Conservation (phyloP, 2,797 vertebrate species). For the Cynopterus sphinx region DNA sequence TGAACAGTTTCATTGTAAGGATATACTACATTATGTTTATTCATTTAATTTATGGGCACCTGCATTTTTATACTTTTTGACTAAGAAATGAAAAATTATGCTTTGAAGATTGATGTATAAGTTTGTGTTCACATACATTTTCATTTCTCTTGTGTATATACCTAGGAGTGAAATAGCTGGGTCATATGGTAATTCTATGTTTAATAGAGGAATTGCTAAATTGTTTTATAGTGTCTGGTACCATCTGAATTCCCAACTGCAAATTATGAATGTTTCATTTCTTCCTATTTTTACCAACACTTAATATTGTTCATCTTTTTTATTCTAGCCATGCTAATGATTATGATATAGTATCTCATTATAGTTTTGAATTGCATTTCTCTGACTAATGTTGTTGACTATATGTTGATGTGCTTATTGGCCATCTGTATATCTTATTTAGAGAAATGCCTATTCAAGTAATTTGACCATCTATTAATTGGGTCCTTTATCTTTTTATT, state of each 20-base stretch:
- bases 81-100: neutral
- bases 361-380: neutral
- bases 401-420: neutral
- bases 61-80: neutral
- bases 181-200: neutral
- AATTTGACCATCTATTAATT: neutral
- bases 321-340: neutral
- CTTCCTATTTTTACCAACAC: neutral
- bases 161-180: neutral
- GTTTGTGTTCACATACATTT: neutral
- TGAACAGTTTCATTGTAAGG: neutral
- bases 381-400: neutral
- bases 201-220: neutral
- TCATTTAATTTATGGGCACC: neutral
- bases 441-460: neutral
- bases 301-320: neutral
- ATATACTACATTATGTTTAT: neutral
- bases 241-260: neutral
- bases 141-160: neutral
- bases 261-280: neutral
- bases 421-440: neutral
- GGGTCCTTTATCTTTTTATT: neutral
- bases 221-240: neutral
- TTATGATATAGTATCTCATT: neutral
- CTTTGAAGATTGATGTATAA: neutral